These are phyloP conservation scores for Zaprionus taronus DNA, from an alignment of 1,140 invertebrate species.

Conservation along the genomic window DNA sequence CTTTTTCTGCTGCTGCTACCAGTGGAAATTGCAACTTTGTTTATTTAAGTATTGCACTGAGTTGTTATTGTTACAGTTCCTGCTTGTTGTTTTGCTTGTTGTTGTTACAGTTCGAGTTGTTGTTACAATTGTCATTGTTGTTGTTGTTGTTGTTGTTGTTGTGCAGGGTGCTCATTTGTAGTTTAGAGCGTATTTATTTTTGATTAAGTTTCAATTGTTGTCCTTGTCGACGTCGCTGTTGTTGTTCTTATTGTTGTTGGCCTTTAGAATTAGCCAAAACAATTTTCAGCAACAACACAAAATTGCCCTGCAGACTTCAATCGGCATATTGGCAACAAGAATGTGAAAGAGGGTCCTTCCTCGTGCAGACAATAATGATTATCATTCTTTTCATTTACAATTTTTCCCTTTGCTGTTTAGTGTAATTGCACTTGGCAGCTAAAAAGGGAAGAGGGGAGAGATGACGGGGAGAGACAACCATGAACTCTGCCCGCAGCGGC, in stretches of 20 bases:
- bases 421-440: slow-evolving; percentile 67
- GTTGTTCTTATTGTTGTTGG: slow-evolving; percentile 46
- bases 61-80: slow-evolving; percentile 3
- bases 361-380: slow-evolving; percentile 57
- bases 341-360: background rate
- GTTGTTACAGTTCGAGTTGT: slow-evolving; percentile 30
- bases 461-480: slow-evolving; percentile 9
- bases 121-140: slow-evolving; percentile 24
- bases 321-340: slow-evolving; percentile 15
- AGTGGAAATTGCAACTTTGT: slow-evolving; percentile 71
- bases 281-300: slow-evolving; percentile 19
- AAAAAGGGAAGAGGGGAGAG: slow-evolving; percentile 2
- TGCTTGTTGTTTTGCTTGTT: background rate
- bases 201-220: slow-evolving; percentile 68
- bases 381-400: slow-evolving; percentile 40
- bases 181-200: slow-evolving; percentile 67
- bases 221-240: slow-evolving; percentile 18
- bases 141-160: slow-evolving; percentile 17
- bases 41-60: slow-evolving; percentile 60
- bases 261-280: slow-evolving; percentile 48
- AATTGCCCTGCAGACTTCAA: background rate
- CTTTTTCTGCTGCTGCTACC: slow-evolving; percentile 63
- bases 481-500: slow-evolving; percentile 30
- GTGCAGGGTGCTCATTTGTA: slow-evolving; percentile 44
- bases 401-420: slow-evolving; percentile 49